These are phyloP conservation scores for Oenanthe melanoleuca DNA, from an alignment of 2,113 vertebrate species.

Conservation along the genomic window DNA sequence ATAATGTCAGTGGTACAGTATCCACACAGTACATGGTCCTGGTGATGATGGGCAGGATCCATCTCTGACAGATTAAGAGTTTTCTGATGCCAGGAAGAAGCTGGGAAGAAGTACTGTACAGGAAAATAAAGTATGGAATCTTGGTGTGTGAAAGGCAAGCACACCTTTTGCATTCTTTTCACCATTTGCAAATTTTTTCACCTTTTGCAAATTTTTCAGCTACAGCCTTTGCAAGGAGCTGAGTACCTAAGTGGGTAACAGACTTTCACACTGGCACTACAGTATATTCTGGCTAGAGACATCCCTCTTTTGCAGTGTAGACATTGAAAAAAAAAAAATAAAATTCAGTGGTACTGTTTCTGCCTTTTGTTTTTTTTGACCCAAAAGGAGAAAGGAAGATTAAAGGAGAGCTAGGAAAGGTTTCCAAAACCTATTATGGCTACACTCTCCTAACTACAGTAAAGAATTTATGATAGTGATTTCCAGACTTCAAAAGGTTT, in stretches of 20 bases:
- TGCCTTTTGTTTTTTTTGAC: background rate
- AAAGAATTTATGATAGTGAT: background rate
- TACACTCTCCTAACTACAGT: background rate
- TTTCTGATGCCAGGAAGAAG: background rate
- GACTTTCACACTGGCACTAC: background rate
- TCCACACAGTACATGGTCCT: background rate
- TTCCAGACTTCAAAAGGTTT: background rate
- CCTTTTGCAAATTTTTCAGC: background rate
- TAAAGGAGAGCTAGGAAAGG: background rate
- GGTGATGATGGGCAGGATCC: background rate
- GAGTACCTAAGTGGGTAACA: background rate
- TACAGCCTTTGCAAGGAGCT: background rate
- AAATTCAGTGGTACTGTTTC: background rate
- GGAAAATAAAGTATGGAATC: background rate
- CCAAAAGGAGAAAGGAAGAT: background rate
- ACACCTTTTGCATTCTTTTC: rapidly evolving
- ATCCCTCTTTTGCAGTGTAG: background rate
- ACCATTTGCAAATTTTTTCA: background rate
- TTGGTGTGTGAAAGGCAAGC: background rate
- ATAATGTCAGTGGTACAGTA: background rate
- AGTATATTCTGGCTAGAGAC: background rate
- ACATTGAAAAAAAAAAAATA: background rate
- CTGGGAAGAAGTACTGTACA: background rate
- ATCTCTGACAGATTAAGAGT: background rate
- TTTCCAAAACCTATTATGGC: background rate